Conservation (phyloP, 2,113 vertebrate species). For the Sebastes schlegelii region DNA sequence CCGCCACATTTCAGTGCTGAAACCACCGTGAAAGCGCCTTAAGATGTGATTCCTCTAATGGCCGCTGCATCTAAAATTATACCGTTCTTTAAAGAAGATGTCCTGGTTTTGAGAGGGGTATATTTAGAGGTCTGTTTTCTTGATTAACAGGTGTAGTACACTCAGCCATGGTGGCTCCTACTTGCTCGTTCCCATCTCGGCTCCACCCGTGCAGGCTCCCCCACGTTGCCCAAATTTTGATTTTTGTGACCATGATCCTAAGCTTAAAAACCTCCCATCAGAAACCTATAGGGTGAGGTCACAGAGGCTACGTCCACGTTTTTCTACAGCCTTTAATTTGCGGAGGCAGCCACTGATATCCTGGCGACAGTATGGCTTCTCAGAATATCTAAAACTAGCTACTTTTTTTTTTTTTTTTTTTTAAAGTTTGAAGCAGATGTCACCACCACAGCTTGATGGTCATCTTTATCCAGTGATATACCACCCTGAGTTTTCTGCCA, state of each 20-base stretch:
- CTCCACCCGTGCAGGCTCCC: constrained; percentile 43
- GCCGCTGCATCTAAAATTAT: constrained; percentile 40
- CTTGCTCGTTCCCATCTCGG: constrained; percentile 22
- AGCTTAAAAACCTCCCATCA: constrained; percentile 44
- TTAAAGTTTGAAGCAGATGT: constrained; percentile 28
- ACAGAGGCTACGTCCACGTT: constrained; percentile 28
- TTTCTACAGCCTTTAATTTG: constrained; percentile 68
- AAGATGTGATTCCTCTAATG: constrained; percentile 26
- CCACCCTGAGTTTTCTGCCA: constrained; percentile 1
- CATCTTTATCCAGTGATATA: constrained; percentile 30
- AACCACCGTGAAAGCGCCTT: constrained; percentile 22
- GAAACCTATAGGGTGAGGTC: constrained; percentile 54
- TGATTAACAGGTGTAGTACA: constrained; percentile 49
- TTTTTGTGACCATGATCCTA: constrained; percentile 58
- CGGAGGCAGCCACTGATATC: constrained; percentile 34
- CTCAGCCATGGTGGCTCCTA: constrained; percentile 32
- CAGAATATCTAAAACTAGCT: constrained; percentile 28
- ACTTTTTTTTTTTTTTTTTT: not conserved
- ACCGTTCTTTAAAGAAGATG: constrained; percentile 41
- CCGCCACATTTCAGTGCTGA: not conserved
- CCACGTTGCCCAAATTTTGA: constrained; percentile 42
- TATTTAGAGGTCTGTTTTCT: constrained; percentile 56
- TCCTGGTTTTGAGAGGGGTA: constrained; percentile 48
- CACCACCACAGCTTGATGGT: constrained; percentile 28
- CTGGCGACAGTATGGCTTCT: constrained; percentile 40